These are phyloP conservation scores for Paradoxurus hermaphroditus DNA, from an alignment of 2,113 vertebrate species.

Conservation along the genomic window DNA sequence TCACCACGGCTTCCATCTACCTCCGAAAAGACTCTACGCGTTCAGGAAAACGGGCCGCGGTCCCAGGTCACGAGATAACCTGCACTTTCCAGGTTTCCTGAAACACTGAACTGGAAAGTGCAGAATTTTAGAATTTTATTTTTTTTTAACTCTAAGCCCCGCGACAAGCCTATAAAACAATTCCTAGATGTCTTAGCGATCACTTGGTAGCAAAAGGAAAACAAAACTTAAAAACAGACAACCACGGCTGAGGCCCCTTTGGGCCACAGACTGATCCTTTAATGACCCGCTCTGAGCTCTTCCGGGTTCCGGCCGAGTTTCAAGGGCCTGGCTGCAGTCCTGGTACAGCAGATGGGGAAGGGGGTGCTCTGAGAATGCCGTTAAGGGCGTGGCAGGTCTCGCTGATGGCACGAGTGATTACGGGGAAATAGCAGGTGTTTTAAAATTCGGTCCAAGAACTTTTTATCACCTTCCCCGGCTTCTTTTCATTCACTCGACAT, in stretches of 20 bases:
- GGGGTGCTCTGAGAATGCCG: background rate
- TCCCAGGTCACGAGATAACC: background rate
- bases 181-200: background rate
- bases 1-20: background rate
- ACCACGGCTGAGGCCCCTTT: background rate
- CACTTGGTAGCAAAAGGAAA: background rate
- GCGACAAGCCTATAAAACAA: background rate
- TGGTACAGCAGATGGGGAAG: accelerated
- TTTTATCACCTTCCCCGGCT: background rate
- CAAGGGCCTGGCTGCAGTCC: background rate
- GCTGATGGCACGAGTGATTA: background rate
- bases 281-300: too few species aligned
- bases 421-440: background rate
- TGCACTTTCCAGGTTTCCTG: background rate
- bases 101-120: background rate
- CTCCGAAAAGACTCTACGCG: background rate
- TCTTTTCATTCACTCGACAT: background rate
- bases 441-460: background rate
- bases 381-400: background rate
- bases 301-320: background rate
- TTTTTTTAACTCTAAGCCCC: background rate
- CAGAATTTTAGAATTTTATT: background rate
- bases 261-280: background rate
- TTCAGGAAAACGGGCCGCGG: background rate
- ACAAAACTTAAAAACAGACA: background rate